These are phyloP conservation scores for Penaeus chinensis DNA, from an alignment of 1,140 invertebrate genomes.

Conservation along the genomic window DNA sequence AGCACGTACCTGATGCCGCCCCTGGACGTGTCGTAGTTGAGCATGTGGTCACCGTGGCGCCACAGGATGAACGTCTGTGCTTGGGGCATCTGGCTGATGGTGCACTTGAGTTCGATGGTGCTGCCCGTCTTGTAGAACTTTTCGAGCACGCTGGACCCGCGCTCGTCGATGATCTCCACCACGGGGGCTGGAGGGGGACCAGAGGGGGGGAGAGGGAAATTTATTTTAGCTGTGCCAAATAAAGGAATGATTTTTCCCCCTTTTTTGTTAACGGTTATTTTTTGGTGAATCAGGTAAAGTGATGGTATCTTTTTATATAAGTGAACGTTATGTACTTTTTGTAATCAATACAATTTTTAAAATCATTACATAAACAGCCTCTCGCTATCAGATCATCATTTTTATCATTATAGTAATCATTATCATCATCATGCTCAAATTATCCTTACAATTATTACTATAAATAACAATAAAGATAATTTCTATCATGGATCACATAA, in stretches of 20 bases:
- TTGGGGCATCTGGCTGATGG: slow-evolving; percentile 79
- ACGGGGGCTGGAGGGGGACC: slow-evolving; percentile 77
- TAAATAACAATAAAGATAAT: no score
- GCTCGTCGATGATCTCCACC: slow-evolving; percentile 85
- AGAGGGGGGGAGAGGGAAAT: neutral
- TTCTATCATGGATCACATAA: no score
- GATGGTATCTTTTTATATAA: neutral
- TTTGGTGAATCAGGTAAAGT: neutral
- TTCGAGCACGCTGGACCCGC: slow-evolving; percentile 80
- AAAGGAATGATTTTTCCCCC: neutral
- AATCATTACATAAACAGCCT: no score
- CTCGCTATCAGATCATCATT: no score
- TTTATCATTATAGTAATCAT: no score
- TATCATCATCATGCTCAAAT: no score
- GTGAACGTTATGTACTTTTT: no score
- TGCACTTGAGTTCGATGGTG: slow-evolving; percentile 86
- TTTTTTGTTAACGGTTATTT: neutral
- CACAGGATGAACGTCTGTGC: slow-evolving; percentile 78
- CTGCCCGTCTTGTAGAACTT: slow-evolving; percentile 89
- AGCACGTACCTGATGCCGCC: slow-evolving; percentile 82
- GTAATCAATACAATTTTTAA: no score
- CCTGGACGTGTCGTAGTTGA: slow-evolving; percentile 86
- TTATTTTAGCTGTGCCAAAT: neutral
- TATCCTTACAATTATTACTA: no score
- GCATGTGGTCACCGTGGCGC: slow-evolving; percentile 80